These are phyloP conservation scores for Pampusana beccarii DNA, from an alignment of 2,113 vertebrate species.

Conservation along the genomic window DNA sequence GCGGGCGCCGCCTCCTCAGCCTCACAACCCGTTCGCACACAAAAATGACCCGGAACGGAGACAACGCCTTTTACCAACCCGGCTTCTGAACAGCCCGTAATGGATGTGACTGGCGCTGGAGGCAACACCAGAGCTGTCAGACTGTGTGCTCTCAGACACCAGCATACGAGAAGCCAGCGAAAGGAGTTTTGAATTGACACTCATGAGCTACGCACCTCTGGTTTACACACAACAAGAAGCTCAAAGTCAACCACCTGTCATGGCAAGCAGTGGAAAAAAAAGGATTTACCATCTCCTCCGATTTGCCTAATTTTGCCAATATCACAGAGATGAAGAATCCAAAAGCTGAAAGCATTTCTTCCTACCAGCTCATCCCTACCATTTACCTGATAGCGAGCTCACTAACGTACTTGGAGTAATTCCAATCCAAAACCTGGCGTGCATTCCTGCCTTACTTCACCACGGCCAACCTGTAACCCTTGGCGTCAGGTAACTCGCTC, in stretches of 20 bases:
- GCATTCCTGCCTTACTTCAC: not conserved
- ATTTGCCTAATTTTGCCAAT: not conserved
- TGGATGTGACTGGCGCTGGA: not conserved
- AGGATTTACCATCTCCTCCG: not conserved
- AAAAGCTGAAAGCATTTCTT: not conserved
- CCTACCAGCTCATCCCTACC: not conserved
- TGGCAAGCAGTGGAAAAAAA: not conserved
- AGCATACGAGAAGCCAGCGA: not conserved
- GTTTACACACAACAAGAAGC: not conserved
- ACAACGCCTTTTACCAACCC: slow-evolving; percentile 24
- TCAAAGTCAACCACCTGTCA: not conserved
- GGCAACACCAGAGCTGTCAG: not conserved
- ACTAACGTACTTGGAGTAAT: not conserved
- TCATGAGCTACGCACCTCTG: not conserved
- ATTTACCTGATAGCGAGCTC: not conserved
- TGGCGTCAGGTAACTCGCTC: rapidly evolving
- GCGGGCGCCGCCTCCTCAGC: not conserved
- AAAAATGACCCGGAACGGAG: not conserved
- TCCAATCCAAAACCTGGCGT: not conserved
- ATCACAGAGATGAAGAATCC: not conserved
- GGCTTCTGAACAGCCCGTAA: slow-evolving; percentile 14
- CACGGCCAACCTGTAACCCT: not conserved
- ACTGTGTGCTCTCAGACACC: not conserved
- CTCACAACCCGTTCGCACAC: not conserved
- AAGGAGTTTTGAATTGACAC: not conserved